Conservation (phyloP, 2,797 vertebrate genomes). For the Diplodus puntazzo region DNA sequence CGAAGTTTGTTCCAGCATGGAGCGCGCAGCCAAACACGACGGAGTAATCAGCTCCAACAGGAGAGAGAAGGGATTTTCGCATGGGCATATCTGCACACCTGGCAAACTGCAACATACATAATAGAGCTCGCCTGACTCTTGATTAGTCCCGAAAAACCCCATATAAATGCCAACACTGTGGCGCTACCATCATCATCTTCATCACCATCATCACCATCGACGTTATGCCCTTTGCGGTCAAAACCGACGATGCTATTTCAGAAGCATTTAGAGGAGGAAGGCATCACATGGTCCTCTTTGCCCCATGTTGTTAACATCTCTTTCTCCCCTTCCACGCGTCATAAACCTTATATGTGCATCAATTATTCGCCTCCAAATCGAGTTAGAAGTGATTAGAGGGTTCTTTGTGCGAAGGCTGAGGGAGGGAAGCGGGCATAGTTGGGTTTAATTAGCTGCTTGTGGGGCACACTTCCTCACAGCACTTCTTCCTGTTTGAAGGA, state of each 20-base stretch:
- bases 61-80: conserved; percentile 53
- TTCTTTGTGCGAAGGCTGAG: conserved; percentile 59
- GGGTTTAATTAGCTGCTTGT: conserved; percentile 77
- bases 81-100: conserved; percentile 3
- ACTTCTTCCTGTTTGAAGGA: conserved; percentile 73
- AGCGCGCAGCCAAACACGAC: conserved; percentile 23
- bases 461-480: conserved; percentile 69
- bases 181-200: neutral
- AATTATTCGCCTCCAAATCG: conserved; percentile 70
- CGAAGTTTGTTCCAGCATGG: conserved; percentile 47
- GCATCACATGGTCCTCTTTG: conserved; percentile 1
- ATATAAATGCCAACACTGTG: conserved; percentile 10
- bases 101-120: conserved; percentile 29
- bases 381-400: conserved; percentile 74
- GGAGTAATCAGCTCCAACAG: conserved; percentile 28
- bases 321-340: conserved; percentile 54
- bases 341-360: conserved; percentile 62
- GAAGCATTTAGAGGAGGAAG: conserved; percentile 21
- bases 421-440: conserved; percentile 57
- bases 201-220: neutral
- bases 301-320: conserved; percentile 49
- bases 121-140: conserved; percentile 5
- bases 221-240: conserved; percentile 1
- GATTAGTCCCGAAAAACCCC: conserved; percentile 19
- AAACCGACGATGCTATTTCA: conserved; percentile 9